A percentile compares a stretch with the other conserved stretches of the same genome.
Evolutionary conservation across 2,113 vertebrate species (phyloP).

Genomic region (Prionailurus bengalensis): DNA sequence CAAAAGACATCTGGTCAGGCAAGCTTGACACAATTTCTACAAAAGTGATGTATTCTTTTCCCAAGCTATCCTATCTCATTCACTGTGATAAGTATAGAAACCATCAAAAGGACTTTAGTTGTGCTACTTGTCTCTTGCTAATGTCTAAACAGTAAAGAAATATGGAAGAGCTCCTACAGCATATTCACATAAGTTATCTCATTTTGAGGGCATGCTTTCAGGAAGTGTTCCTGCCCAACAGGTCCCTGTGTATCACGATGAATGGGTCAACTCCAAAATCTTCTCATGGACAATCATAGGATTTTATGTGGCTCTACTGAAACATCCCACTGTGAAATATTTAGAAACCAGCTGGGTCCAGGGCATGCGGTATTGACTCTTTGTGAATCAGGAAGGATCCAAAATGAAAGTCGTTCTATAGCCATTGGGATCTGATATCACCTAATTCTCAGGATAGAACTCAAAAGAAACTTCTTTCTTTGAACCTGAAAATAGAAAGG

Average conservation of each 20-base stretch:
- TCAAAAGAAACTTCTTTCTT: conserved; percentile 80
- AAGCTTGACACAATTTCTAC: neutral
- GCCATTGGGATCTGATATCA: conserved; percentile 40
- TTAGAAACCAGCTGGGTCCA: conserved; percentile 69
- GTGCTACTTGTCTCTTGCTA: neutral
- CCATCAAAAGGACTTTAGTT: neutral
- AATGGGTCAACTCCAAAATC: conserved; percentile 36
- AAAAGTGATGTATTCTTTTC: neutral
- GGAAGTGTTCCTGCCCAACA: neutral
- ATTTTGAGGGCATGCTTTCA: neutral
- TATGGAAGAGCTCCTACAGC: neutral
- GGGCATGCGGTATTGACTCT: conserved; percentile 65
- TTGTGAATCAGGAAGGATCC: conserved; percentile 83
- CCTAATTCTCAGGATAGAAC: conserved; percentile 57
- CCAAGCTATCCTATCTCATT: neutral
- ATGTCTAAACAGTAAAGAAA: neutral
- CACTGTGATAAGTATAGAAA: neutral
- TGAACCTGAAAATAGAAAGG: conserved; percentile 82
- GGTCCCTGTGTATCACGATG: neutral
- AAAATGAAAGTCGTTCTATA: conserved; percentile 78
- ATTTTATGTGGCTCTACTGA: neutral
- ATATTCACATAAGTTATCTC: neutral
- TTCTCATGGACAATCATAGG: conserved; percentile 45
- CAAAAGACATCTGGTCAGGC: neutral
- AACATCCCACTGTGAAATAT: conserved; percentile 40